Percentiles rank a stretch among this genome's conserved stretches.
These are phyloP conservation scores for Lottia scabra DNA, from an alignment of 2,888 invertebrate species.

Conservation along the genomic window DNA sequence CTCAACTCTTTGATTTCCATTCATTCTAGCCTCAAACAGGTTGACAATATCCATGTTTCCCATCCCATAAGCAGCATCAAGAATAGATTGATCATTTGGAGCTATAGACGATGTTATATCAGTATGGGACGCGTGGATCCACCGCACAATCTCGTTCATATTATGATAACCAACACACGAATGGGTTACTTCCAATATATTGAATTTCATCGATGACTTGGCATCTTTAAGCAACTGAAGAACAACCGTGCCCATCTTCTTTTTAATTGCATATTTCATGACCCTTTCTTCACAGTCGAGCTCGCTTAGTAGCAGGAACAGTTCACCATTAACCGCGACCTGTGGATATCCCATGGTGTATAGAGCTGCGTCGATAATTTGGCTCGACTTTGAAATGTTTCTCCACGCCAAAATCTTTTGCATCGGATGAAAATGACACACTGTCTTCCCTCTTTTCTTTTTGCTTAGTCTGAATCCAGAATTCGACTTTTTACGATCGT, in stretches of 20 bases:
- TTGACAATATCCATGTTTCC: not conserved
- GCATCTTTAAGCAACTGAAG: not conserved
- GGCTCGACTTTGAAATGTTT: not conserved
- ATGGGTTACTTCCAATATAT: not conserved
- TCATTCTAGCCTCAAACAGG: not conserved
- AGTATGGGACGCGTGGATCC: not conserved
- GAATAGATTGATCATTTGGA: not conserved
- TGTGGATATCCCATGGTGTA: conserved; percentile 25
- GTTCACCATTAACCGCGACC: conserved; percentile 12
- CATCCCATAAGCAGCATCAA: not conserved
- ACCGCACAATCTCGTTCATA: not conserved
- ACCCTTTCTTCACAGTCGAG: not conserved
- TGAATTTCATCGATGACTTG: not conserved
- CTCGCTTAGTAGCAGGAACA: conserved; percentile 22
- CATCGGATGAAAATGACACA: conserved; percentile 12
- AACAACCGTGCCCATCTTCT: not conserved
- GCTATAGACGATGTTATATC: not conserved
- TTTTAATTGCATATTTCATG: not conserved
- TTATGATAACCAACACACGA: not conserved
- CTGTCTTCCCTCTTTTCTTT: conserved; percentile 6
- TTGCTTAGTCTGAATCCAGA: conserved; percentile 14
- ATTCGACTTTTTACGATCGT: conserved; percentile 15
- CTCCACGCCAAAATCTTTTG: conserved; percentile 19
- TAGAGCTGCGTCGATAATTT: conserved; percentile 14
- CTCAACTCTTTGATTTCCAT: not conserved